Conservation (phyloP, 2,113 vertebrate genomes). For the Aix galericulata region DNA sequence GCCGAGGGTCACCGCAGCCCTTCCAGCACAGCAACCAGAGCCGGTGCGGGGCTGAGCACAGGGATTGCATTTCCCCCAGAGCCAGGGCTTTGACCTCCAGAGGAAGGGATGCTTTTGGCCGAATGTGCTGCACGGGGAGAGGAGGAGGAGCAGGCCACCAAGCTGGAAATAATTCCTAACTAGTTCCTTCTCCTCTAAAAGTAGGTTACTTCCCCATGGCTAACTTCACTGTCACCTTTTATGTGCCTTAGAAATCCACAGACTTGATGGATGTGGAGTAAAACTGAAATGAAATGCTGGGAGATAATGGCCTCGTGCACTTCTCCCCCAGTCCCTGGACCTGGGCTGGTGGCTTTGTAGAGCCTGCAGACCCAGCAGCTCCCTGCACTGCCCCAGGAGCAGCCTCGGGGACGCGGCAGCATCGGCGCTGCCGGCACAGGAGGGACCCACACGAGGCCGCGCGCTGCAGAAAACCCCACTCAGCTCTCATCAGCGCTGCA, state of each 20-base stretch:
- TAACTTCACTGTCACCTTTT: not conserved
- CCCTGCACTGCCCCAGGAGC: not conserved
- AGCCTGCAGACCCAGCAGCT: not conserved
- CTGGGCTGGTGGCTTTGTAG: not conserved
- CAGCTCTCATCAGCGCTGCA: too few relatives aligned
- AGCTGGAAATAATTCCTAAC: not conserved
- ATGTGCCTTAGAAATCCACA: not conserved
- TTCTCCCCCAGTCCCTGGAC: not conserved
- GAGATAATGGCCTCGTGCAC: not conserved
- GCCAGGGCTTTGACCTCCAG: rapidly evolving
- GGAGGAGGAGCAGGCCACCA: not conserved
- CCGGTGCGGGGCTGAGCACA: not conserved
- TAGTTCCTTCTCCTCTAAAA: not conserved
- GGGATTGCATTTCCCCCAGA: not conserved
- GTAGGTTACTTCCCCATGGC: not conserved
- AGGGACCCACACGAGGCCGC: not conserved
- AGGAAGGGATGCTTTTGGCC: not conserved
- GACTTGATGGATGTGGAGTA: not conserved
- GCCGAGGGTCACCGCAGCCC: not conserved
- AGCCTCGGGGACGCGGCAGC: rapidly evolving
- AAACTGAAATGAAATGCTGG: not conserved
- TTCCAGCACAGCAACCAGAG: not conserved
- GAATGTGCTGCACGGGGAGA: not conserved
- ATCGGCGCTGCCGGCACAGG: rapidly evolving
- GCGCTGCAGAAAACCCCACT: too few relatives aligned